A percentile compares a stretch with the other conserved stretches of the same genome.
phyloP scores from a whole-genome alignment of 2,797 vertebrate species.

The Bradypus variegatus region DNA sequence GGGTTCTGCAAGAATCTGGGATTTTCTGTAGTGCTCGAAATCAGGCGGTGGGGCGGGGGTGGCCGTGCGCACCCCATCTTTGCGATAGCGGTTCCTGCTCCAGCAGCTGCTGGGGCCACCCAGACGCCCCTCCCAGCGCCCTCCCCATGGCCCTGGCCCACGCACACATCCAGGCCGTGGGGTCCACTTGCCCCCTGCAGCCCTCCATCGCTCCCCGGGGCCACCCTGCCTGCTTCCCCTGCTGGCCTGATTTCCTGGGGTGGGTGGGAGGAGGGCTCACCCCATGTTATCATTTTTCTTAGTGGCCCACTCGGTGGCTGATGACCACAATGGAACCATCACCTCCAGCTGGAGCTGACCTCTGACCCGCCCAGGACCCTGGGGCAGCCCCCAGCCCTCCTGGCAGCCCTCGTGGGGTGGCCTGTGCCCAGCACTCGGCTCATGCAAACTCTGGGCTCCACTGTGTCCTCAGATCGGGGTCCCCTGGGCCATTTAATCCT shows the following conservation, averaged over 20 bases:
- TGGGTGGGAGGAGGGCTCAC: background rate
- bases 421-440: background rate
- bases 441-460: background rate
- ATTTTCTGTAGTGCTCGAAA: background rate
- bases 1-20: background rate
- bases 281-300: background rate
- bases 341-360: background rate
- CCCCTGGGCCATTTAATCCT: background rate
- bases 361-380: background rate
- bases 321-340: background rate
- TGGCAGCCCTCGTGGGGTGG: background rate
- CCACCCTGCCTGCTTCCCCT: background rate
- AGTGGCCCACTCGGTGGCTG: background rate
- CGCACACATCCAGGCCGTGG: background rate
- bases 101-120: background rate
- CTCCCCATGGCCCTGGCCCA: background rate
- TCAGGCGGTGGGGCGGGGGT: background rate
- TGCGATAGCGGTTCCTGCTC: background rate
- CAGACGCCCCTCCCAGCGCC: background rate
- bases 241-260: background rate
- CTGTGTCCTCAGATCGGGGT: background rate
- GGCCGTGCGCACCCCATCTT: background rate
- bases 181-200: background rate
- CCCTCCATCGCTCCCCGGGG: background rate
- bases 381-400: background rate